Percentiles rank a stretch among this genome's conserved stretches.
Conservation (phyloP, 2,888 invertebrate genomes). For the Pogonocherus hispidulus region DNA sequence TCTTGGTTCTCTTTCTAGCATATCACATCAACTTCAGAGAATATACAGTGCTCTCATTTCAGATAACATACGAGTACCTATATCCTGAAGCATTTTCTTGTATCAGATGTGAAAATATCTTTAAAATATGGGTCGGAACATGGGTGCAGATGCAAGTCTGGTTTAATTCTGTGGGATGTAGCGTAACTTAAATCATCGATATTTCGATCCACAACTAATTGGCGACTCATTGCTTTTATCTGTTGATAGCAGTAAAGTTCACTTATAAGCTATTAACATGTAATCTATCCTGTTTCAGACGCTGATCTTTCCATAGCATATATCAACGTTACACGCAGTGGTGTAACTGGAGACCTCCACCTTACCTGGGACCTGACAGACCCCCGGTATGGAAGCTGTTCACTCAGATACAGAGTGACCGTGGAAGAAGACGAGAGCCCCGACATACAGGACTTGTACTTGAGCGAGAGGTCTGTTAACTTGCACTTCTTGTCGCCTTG, state of each 20-base stretch:
- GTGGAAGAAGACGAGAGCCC: background rate
- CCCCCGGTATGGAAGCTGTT: background rate
- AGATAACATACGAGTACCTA: no score
- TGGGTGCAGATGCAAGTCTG: no score
- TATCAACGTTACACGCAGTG: background rate
- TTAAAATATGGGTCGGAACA: no score
- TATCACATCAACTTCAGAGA: no score
- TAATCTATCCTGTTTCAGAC: conserved; percentile 3
- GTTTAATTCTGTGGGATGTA: no score
- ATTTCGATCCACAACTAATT: background rate
- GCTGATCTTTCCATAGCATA: background rate
- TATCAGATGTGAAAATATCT: no score
- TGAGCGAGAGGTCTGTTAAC: background rate
- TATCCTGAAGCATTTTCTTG: no score
- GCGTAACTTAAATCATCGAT: background rate
- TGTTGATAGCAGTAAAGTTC: no score
- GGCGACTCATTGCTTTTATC: background rate
- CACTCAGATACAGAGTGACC: background rate
- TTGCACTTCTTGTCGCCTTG: background rate
- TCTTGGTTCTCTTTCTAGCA: no score
- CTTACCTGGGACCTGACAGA: background rate
- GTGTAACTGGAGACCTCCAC: background rate
- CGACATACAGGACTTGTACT: background rate
- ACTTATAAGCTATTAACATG: no score
- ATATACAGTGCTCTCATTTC: no score